These are phyloP conservation scores for Ectemnius lituratus DNA, from an alignment of 2,888 invertebrate genomes.

Conservation along the genomic window DNA sequence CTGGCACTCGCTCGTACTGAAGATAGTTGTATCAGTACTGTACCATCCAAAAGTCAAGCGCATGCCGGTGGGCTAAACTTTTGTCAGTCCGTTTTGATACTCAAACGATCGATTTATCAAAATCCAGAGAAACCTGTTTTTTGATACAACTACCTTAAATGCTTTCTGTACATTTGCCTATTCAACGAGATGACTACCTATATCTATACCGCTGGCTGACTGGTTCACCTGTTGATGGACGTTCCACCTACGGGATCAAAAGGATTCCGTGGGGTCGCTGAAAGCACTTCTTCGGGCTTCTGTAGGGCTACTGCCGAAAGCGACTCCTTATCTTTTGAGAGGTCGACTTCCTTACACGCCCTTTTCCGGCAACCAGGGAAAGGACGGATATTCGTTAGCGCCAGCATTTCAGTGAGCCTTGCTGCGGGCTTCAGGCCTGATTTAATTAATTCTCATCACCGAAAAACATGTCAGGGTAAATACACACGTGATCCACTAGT, in stretches of 20 bases:
- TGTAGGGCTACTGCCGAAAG: constrained; percentile 25
- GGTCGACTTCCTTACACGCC: constrained; percentile 39
- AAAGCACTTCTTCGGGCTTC: constrained; percentile 39
- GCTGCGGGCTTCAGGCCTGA: neutral
- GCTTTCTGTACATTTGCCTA: constrained; percentile 52
- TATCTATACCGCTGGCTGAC: constrained; percentile 54
- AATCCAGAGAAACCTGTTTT: no score
- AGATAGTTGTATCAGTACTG: no score
- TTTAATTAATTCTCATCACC: neutral
- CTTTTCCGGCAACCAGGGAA: constrained; percentile 26
- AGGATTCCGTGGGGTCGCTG: constrained; percentile 44
- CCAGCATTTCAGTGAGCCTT: constrained; percentile 42
- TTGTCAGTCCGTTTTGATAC: no score
- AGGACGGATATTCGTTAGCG: neutral
- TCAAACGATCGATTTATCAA: no score
- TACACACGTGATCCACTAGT: no score
- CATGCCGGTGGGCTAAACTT: no score
- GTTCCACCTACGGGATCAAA: constrained; percentile 61
- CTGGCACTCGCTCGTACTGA: no score
- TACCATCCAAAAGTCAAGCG: no score
- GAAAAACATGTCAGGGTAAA: neutral
- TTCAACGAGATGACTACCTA: constrained; percentile 50
- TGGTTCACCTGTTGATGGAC: constrained; percentile 74
- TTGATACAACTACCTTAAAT: no score
- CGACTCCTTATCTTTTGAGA: constrained; percentile 30